phyloP scores from a whole-genome alignment of 1,140 invertebrate species.

The Myzus persicae region DNA sequence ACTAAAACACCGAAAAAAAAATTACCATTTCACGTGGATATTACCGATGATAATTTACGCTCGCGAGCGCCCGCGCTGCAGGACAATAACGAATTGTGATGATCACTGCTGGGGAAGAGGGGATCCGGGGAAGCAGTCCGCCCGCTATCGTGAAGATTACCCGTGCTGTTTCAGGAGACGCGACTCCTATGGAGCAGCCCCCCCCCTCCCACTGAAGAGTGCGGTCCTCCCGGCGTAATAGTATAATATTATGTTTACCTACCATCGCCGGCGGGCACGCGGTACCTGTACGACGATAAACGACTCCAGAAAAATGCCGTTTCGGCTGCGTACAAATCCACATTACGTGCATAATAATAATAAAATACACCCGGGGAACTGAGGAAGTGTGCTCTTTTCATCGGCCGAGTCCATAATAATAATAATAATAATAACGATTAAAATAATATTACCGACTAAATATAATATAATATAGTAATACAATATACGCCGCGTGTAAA shows the following conservation, averaged over 20 bases:
- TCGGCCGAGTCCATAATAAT: background rate
- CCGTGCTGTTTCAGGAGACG: background rate
- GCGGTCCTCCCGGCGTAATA: background rate
- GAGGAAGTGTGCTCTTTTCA: background rate
- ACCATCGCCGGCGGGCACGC: background rate
- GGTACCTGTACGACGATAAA: background rate
- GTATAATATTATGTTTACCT: background rate
- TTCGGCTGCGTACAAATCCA: background rate
- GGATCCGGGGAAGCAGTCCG: too few species aligned
- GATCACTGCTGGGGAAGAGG: too few species aligned
- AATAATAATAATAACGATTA: background rate
- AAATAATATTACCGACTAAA: constrained; percentile 10
- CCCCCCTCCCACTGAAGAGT: background rate
- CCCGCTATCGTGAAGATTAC: background rate
- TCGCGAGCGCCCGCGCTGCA: background rate
- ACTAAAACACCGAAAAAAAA: background rate
- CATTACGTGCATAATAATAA: background rate
- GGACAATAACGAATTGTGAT: background rate
- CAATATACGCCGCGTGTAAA: too few species aligned
- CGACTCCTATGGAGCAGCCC: background rate
- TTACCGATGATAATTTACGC: background rate
- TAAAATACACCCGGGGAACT: too few species aligned
- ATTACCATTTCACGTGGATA: background rate
- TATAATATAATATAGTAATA: background rate
- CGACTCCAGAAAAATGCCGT: constrained; percentile 25